phyloP scores from a whole-genome alignment of 2,888 invertebrate genomes.

The Linnaemya tessellans region DNA sequence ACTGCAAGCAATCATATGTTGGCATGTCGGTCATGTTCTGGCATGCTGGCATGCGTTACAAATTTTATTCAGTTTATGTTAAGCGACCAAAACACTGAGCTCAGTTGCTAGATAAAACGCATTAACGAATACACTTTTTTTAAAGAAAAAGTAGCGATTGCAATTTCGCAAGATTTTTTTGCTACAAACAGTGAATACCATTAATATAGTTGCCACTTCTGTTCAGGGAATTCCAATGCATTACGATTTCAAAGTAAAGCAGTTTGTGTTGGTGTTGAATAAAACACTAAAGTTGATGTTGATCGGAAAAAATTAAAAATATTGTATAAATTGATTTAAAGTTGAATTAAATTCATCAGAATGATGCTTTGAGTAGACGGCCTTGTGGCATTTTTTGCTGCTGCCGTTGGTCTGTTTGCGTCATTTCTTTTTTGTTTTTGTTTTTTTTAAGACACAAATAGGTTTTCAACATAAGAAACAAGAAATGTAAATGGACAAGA shows the following conservation, averaged over 20 bases:
- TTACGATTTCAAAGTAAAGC: neutral
- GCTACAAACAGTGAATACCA: neutral
- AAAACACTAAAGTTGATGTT: neutral
- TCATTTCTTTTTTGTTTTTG: neutral
- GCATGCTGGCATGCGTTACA: too few relatives aligned
- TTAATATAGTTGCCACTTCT: neutral
- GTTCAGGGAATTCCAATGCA: conserved; percentile 32
- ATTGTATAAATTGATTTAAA: conserved; percentile 32
- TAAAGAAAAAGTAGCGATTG: neutral
- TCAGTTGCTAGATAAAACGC: too few relatives aligned
- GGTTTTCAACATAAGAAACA: neutral
- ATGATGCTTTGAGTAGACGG: conserved; percentile 33
- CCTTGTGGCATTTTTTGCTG: conserved; percentile 29
- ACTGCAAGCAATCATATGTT: too few relatives aligned
- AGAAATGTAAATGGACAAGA: conserved; percentile 9
- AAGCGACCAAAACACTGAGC: too few relatives aligned
- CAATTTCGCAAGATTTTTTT: neutral
- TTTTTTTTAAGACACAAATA: neutral
- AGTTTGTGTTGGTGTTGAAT: conserved; percentile 13
- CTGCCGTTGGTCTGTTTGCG: conserved; percentile 12
- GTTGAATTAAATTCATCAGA: conserved; percentile 31
- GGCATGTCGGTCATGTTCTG: too few relatives aligned
- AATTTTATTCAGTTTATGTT: too few relatives aligned
- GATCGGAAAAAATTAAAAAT: conserved; percentile 6
- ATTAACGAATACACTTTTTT: too few relatives aligned